Evolutionary conservation across 2,888 invertebrate genomes (phyloP), one percentile per base, ranked within the genome.

Genomic region (Synanthedon andrenaeformis): DNA sequence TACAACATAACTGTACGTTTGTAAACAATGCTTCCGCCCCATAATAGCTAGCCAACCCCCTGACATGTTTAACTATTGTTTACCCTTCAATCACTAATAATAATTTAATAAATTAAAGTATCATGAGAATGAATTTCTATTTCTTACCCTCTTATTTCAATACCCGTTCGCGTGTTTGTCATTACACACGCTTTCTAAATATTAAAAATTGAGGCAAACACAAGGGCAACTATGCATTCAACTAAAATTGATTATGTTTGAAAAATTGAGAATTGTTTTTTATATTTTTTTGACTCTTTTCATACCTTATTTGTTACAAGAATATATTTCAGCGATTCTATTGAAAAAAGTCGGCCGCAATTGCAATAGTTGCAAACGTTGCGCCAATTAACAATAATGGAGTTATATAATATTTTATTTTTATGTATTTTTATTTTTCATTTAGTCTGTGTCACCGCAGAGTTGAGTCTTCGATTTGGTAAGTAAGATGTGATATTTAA

Each of bases 281-380:
- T 86, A 86, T 55, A 57, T 87, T 51, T 71, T 80, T 14, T 54
- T 87, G 42, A 70, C 82, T 3, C 53, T 87, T 12, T 67, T 87
- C 4, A 81, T 87, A 51, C 86, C 86, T 0, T 86, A 77, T 67
- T 64, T 87, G 28, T 58, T 87, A 2, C 86, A 87, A 60, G 86
- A 87, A 63, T 87, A 78, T 49, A 87, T 87, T 60, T 74, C 87
- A 0, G 74, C 76, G 0, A 85, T 87, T 57, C 61, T 87, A 4
- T 63, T 84, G 2, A 79, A 64, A 54, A 85, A 83, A 73, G 62
- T 87, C 3, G 68, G 62, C 42, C 50, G 53, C 45, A 68, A 57
- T 42, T 82, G 82, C 49, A 74, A 64, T 11, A 60, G 50, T 12
- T 82, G 82, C 41, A 59, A 61, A 8, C 63, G 66, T 54, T 82